Conservation (phyloP, 2,113 vertebrate genomes). For the Actinemys pallida region DNA sequence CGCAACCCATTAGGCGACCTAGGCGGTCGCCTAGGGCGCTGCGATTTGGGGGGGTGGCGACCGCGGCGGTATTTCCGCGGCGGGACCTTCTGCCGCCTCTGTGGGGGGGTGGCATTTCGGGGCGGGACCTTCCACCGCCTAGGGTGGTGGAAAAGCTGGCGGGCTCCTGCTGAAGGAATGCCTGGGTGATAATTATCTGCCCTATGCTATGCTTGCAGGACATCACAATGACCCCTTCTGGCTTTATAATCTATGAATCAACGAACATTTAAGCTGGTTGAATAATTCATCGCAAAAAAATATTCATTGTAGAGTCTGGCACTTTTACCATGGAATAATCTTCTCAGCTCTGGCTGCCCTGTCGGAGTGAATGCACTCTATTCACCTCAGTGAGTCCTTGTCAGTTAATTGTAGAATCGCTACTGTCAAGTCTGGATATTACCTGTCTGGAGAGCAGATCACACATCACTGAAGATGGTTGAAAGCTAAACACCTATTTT, state of each 20-base stretch:
- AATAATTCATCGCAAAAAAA: not conserved
- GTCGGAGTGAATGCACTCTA: not conserved
- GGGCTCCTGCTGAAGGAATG: not conserved
- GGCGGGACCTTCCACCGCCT: no score
- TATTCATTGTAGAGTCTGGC: not conserved
- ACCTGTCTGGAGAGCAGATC: not conserved
- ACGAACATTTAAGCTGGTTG: not conserved
- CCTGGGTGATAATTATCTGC: not conserved
- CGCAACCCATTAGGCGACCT: no score
- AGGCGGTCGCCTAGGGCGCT: no score
- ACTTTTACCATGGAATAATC: not conserved
- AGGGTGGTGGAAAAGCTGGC: no score
- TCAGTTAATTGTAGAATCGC: not conserved
- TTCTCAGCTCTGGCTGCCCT: not conserved
- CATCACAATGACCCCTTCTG: not conserved
- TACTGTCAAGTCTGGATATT: not conserved
- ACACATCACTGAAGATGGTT: not conserved
- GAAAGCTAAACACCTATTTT: not conserved
- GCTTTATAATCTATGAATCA: not conserved
- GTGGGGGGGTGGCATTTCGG: no score
- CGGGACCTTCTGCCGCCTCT: no score
- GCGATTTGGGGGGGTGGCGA: no score
- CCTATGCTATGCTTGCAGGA: not conserved
- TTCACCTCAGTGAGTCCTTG: not conserved
- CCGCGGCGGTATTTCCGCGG: no score